Conservation (phyloP, 2,113 vertebrate species). For the Cottus gobio region DNA sequence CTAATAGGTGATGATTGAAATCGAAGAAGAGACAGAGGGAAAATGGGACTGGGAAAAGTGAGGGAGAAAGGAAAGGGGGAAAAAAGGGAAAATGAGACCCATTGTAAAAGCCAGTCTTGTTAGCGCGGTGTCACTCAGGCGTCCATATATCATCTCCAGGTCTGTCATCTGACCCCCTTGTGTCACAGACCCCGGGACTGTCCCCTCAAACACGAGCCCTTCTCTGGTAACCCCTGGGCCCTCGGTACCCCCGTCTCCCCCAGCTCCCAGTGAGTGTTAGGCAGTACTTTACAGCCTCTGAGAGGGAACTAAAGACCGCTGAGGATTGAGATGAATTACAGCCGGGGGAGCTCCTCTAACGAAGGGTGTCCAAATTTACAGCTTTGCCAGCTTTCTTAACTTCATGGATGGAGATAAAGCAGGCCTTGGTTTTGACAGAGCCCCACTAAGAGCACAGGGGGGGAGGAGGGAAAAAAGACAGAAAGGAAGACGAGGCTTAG, state of each 20-base stretch:
- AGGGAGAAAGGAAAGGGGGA: constrained; percentile 16
- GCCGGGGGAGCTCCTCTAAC: constrained; percentile 75
- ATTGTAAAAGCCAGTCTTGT: constrained; percentile 79
- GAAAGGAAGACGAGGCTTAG: constrained; percentile 73
- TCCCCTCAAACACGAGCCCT: constrained; percentile 70
- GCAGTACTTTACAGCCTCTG: constrained; percentile 78
- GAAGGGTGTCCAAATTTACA: constrained; percentile 82
- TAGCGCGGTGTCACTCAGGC: constrained; percentile 73
- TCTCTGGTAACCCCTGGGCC: constrained; percentile 71
- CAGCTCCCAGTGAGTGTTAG: constrained; percentile 64
- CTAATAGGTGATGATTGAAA: constrained; percentile 32
- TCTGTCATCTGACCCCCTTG: constrained; percentile 78
- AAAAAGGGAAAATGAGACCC: constrained; percentile 57
- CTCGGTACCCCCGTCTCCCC: constrained; percentile 45
- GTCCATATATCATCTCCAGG: constrained; percentile 75
- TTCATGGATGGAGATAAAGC: constrained; percentile 78
- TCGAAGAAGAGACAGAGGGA: not conserved
- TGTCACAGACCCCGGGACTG: constrained; percentile 69
- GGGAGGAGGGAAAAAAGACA: constrained; percentile 39
- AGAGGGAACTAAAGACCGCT: constrained; percentile 79
- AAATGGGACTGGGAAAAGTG: not conserved
- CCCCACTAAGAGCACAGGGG: constrained; percentile 45
- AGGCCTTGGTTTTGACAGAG: constrained; percentile 71
- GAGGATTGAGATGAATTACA: constrained; percentile 82
- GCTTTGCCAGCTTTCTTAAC: constrained; percentile 79